Evolutionary conservation across 2,797 vertebrate genomes (phyloP).

Genomic region (Tangara arthus): DNA sequence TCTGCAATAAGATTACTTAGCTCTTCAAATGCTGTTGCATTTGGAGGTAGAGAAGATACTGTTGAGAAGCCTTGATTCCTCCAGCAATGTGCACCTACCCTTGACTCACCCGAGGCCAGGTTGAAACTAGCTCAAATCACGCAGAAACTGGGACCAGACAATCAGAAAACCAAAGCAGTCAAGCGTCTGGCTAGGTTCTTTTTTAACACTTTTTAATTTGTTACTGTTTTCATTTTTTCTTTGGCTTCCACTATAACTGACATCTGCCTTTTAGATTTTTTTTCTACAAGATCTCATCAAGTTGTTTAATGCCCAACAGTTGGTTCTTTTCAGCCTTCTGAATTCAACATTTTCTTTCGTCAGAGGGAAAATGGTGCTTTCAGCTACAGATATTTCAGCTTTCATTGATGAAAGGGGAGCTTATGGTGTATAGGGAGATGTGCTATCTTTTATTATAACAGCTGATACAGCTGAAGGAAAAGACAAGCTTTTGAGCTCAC

Average conservation of each 20-base stretch:
- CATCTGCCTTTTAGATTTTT: not conserved
- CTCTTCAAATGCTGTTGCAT: not conserved
- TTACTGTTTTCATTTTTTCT: not conserved
- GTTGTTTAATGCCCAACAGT: not conserved
- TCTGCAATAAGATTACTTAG: not conserved
- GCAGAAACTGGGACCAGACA: not conserved
- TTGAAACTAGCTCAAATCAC: not conserved
- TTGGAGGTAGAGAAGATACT: not conserved
- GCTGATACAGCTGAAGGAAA: constrained; percentile 10
- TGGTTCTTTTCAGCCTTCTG: not conserved
- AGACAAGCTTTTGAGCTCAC: not conserved
- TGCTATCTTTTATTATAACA: not conserved
- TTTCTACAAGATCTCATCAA: not conserved
- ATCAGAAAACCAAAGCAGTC: not conserved
- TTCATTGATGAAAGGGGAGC: not conserved
- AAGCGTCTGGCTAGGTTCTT: not conserved
- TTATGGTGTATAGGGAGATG: not conserved
- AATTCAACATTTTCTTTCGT: not conserved
- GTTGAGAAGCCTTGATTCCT: not conserved
- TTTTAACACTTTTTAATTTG: not conserved
- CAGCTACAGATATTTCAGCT: not conserved
- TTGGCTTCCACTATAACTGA: not conserved
- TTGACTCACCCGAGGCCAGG: rapidly evolving
- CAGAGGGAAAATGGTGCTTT: not conserved
- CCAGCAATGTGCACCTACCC: not conserved